These are phyloP conservation scores for Cheilosia pagana DNA, from an alignment of 2,888 invertebrate genomes.

Conservation along the genomic window DNA sequence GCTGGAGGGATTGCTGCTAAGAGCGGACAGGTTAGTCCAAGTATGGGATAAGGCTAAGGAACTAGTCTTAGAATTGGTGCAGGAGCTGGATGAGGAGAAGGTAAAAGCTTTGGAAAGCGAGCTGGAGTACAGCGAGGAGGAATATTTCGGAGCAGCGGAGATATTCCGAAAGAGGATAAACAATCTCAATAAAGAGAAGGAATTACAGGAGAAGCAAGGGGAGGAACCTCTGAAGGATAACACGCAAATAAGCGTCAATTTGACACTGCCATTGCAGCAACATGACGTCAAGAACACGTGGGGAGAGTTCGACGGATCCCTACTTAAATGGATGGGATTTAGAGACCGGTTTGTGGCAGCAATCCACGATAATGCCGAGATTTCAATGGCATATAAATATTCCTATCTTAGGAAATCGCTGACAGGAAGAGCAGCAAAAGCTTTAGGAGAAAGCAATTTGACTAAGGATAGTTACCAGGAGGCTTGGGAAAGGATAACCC, in stretches of 20 bases:
- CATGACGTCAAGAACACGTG: not conserved
- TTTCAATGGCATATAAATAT: not conserved
- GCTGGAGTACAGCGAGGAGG: not conserved
- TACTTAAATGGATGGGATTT: not conserved
- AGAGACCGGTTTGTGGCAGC: not conserved
- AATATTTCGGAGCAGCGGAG: not conserved
- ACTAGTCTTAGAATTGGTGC: not conserved
- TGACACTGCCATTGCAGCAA: not conserved
- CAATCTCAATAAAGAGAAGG: not conserved
- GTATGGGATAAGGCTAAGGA: not conserved
- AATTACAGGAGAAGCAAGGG: not conserved
- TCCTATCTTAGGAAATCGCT: not conserved
- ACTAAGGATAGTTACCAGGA: slow-evolving; percentile 7
- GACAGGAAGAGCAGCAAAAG: not conserved
- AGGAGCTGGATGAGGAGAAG: not conserved
- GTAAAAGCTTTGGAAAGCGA: not conserved
- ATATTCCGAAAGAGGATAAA: not conserved
- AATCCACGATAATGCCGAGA: not conserved
- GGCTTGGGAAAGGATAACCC: not conserved
- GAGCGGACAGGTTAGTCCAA: not conserved
- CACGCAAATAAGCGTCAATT: not conserved
- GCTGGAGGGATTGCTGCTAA: not conserved
- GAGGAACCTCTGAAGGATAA: not conserved
- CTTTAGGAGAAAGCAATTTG: slow-evolving; percentile 2
- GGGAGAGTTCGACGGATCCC: not conserved